Percentiles rank a stretch among this genome's conserved stretches.
phyloP scores from a whole-genome alignment of 2,888 invertebrate genomes.

The Phengaris arion region DNA sequence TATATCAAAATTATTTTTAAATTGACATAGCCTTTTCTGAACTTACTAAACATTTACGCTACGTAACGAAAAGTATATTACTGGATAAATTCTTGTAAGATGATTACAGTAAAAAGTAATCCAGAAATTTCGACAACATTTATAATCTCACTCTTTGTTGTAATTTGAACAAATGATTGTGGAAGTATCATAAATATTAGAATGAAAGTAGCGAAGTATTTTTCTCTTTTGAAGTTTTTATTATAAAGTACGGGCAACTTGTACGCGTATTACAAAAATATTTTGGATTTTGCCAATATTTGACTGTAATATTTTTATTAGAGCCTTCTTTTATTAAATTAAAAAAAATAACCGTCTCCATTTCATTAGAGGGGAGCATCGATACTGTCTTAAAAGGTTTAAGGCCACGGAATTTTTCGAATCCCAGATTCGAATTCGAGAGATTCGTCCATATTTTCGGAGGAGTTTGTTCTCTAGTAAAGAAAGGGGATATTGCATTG shows the following conservation, averaged over 20 bases:
- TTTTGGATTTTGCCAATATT: background rate
- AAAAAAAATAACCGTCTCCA: no score
- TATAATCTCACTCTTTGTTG: conserved; percentile 3
- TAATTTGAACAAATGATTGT: conserved; percentile 8
- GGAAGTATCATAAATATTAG: conserved; percentile 11
- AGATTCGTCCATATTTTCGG: background rate
- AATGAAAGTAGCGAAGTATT: conserved; percentile 4
- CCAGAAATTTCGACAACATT: background rate
- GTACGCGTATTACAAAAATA: background rate
- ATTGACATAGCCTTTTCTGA: no score
- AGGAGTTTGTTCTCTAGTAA: background rate
- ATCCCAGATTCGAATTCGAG: background rate
- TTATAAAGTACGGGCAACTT: conserved; percentile 9
- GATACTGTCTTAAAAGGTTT: no score
- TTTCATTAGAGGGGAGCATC: no score
- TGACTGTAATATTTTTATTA: background rate
- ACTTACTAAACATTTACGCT: background rate
- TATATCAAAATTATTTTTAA: no score
- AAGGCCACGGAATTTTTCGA: no score
- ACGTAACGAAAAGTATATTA: background rate
- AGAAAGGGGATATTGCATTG: background rate
- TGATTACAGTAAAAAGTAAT: conserved; percentile 6
- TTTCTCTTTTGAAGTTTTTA: conserved; percentile 14
- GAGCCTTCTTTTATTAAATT: background rate
- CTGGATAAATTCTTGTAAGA: background rate